Conservation (phyloP, 2,113 vertebrate species). For the Eupsittula cactorum region DNA sequence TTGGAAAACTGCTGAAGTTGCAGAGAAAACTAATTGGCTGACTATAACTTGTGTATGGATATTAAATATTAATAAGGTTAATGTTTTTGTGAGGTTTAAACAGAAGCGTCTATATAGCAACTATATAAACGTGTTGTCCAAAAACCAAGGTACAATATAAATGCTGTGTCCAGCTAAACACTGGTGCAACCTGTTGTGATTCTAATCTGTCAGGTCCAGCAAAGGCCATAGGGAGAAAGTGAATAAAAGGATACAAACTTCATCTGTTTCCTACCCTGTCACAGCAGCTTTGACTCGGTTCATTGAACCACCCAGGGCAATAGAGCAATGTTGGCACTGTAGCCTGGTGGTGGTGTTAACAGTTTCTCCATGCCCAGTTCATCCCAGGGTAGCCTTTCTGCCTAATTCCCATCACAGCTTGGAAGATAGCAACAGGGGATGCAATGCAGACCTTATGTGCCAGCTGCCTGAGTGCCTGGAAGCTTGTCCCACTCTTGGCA, state of each 20-base stretch:
- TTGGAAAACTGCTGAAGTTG: constrained; percentile 19
- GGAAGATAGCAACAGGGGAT: not conserved
- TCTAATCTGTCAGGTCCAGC: not conserved
- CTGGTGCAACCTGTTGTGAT: not conserved
- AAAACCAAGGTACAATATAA: not conserved
- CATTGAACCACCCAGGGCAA: not conserved
- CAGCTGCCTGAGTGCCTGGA: not conserved
- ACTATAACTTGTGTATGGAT: not conserved
- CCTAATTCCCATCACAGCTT: not conserved
- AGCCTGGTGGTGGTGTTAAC: not conserved
- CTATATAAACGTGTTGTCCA: not conserved
- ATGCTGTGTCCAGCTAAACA: not conserved
- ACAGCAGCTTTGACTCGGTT: not conserved
- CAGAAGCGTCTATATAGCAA: not conserved
- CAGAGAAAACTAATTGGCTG: constrained; percentile 4
- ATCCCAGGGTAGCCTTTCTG: not conserved
- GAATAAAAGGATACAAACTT: not conserved
- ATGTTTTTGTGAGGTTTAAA: not conserved
- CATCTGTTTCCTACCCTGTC: not conserved
- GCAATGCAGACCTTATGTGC: not conserved
- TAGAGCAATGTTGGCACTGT: not conserved
- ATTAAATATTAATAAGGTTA: constrained; percentile 38
- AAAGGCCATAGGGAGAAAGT: not conserved
- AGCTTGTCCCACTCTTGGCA: not conserved
- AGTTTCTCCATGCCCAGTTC: not conserved